Evolutionary conservation across 2,113 vertebrate genomes (phyloP).

Genomic region (Fulica atra): DNA sequence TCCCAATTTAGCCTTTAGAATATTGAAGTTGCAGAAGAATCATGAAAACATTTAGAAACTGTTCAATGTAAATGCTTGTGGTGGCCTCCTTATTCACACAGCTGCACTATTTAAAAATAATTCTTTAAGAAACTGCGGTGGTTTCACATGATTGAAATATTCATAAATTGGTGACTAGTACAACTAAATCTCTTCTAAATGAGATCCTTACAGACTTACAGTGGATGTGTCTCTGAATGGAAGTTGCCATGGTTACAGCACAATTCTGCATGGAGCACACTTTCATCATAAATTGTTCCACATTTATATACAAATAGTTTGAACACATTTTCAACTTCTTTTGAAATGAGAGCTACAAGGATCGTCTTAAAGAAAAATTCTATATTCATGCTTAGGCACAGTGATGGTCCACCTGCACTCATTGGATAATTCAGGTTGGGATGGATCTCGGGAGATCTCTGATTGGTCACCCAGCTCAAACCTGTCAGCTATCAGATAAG

Average conservation of each 20-base stretch:
- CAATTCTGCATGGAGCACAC: background rate
- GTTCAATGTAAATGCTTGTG: background rate
- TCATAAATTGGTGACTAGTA: conserved; percentile 7
- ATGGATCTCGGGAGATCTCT: background rate
- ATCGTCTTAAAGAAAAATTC: background rate
- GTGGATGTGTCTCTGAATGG: conserved; percentile 13
- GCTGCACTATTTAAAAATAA: conserved; percentile 26
- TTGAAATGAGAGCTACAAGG: background rate
- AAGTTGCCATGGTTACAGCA: conserved; percentile 54
- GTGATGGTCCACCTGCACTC: background rate
- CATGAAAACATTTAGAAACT: background rate
- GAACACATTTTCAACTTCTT: background rate
- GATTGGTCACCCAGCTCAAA: background rate
- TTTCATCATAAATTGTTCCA: conserved; percentile 25
- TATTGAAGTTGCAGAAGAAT: background rate
- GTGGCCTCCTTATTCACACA: background rate
- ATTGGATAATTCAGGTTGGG: background rate
- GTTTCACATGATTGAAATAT: conserved; percentile 36
- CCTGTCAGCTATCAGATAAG: background rate
- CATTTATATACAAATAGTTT: conserved; percentile 20
- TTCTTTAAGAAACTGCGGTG: background rate
- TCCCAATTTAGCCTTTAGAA: background rate
- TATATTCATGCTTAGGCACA: background rate
- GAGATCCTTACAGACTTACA: conserved; percentile 18
- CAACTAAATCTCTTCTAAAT: conserved; percentile 31